A percentile compares a stretch with the other conserved stretches of the same genome.
phyloP scores from a whole-genome alignment of 2,888 invertebrate species.

The Chironomus tentans region DNA sequence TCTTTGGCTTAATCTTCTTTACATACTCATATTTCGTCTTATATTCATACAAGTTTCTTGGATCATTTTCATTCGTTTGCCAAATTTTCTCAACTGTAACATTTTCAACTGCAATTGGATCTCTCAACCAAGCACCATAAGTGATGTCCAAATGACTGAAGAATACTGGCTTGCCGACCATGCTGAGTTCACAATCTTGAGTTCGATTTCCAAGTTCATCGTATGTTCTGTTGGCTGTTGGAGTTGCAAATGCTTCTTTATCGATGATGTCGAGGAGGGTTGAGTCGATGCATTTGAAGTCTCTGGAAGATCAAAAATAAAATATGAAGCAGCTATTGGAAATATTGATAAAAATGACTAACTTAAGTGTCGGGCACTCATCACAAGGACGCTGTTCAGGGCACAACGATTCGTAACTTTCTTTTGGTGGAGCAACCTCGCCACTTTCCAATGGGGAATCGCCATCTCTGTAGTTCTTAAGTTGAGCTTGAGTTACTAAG shows the following conservation, averaged over 20 bases:
- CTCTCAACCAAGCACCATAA: constrained; percentile 83
- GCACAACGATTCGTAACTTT: constrained; percentile 32
- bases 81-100: constrained; percentile 59
- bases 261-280: constrained; percentile 50
- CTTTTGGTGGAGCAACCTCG: constrained; percentile 50
- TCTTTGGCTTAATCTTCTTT: constrained; percentile 47
- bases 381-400: neutral
- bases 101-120: constrained; percentile 47
- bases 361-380: neutral
- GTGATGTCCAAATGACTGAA: constrained; percentile 66
- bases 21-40: constrained; percentile 60
- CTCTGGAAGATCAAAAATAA: constrained; percentile 34
- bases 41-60: constrained; percentile 67
- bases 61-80: constrained; percentile 71
- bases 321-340: too few species aligned
- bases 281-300: constrained; percentile 49
- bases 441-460: constrained; percentile 44
- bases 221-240: constrained; percentile 51
- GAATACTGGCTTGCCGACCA: constrained; percentile 88
- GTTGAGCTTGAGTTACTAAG: constrained; percentile 39
- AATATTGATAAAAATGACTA: too few species aligned
- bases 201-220: constrained; percentile 44
- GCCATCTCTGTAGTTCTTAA: neutral
- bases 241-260: constrained; percentile 43
- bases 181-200: constrained; percentile 54